Conservation (phyloP, 2,113 vertebrate genomes). For the Phalacrocorax aristotelis region DNA sequence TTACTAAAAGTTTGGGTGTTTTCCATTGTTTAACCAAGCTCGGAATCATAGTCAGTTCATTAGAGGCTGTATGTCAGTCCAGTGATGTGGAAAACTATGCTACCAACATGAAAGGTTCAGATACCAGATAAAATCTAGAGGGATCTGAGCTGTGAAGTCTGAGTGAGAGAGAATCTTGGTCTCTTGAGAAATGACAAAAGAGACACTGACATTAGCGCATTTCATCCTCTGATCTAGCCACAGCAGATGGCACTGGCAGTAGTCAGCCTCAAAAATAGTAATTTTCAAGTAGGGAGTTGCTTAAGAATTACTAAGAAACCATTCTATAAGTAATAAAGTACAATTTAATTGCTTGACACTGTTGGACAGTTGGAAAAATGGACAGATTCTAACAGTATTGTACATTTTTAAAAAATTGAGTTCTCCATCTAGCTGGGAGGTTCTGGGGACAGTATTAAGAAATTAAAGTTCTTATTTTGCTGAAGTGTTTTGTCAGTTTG, state of each 20-base stretch:
- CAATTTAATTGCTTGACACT: background rate
- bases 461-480: background rate
- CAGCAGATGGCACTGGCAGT: background rate
- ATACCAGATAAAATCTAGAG: background rate
- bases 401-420: background rate
- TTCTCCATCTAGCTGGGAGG: background rate
- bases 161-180: background rate
- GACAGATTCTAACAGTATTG: background rate
- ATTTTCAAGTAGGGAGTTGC: background rate
- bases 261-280: background rate
- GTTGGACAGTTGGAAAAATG: background rate
- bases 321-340: background rate
- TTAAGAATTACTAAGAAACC: background rate
- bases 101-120: background rate
- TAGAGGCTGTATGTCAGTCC: slow-evolving; percentile 15
- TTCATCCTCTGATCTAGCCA: background rate
- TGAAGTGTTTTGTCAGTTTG: background rate
- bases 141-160: background rate
- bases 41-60: slow-evolving; percentile 21
- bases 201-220: background rate
- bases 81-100: slow-evolving; percentile 1
- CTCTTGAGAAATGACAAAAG: background rate
- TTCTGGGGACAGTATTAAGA: background rate
- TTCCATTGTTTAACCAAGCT: background rate
- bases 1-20: background rate